Evolutionary conservation across 2,888 invertebrate species (phyloP), one percentile per base, ranked within the genome.

Genomic region (Steinernema scapterisci): DNA sequence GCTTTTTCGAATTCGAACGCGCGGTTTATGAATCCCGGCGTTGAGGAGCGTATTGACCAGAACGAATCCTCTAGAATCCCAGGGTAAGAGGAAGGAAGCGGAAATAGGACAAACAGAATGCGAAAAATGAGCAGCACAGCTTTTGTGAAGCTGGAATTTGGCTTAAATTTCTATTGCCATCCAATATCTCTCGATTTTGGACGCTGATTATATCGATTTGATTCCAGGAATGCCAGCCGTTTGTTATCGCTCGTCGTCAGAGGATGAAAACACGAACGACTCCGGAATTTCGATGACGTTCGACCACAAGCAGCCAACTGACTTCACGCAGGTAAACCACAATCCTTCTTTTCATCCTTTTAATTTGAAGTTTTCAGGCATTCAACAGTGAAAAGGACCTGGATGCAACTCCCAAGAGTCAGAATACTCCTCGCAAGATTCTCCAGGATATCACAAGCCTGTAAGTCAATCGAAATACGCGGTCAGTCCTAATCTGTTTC

Each of bases 211-310:
- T 21, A n/a, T n/a, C 21, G 38, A 21, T 52, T 52, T 11, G 21
- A 11, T 63, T 63, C 27, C 16, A 63, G 63, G 63, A 63, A 63
- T 63, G 63, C 63, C 63, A 21, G 63, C 25, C 38, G 63, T 27
- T 11, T 31, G 23, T 31, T 63, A 63, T 16, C 63, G 63, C 13
- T 31, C 63, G 38, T 27, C 63, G 9, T 63, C 63, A 3, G 63
- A 63, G 19, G 63, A 63, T 63, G 63, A 63, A 63, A 63, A 63
- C 63, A 63, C 63, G 9, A 63, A 63, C 38, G 63, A 63, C n/a
- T 63, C 63, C 38, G 63, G 63, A 9, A 27, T 63, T 5, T 63
- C 63, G 16, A 31, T 63, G 27, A 27, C 25, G 3, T 63, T 31
- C 16, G 63, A 63, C 63, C 11, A 27, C 13, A n/a, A 63, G 13